Evolutionary conservation across 2,113 vertebrate species (phyloP).

Genomic region (Meriones unguiculatus): DNA sequence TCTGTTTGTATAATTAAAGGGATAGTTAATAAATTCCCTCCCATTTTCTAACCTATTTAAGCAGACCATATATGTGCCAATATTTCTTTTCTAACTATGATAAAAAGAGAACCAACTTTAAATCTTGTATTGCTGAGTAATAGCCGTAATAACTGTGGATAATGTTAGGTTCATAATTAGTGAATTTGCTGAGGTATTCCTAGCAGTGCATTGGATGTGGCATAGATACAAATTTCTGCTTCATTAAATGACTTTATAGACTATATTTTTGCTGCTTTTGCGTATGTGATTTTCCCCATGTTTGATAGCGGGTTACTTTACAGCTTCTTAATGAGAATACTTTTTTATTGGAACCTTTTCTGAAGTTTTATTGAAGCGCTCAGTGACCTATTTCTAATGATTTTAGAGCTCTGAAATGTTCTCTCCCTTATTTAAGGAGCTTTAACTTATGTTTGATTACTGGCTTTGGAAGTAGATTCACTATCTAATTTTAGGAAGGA

Average conservation of each 20-base stretch:
- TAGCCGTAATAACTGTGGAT: constrained; percentile 69
- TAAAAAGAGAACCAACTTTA: constrained; percentile 73
- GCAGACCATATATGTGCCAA: constrained; percentile 50
- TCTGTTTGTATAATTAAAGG: constrained; percentile 73
- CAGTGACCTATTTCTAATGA: constrained; percentile 84
- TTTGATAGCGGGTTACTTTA: constrained; percentile 81
- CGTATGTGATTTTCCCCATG: constrained; percentile 51
- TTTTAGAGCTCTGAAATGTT: constrained; percentile 80
- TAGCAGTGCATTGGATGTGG: constrained; percentile 59
- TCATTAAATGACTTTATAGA: constrained; percentile 78
- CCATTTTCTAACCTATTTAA: constrained; percentile 78
- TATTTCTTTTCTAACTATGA: constrained; percentile 72
- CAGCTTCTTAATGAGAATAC: constrained; percentile 80
- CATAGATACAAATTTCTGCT: constrained; percentile 72
- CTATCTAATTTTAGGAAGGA: constrained; percentile 86
- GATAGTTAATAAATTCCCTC: constrained; percentile 76
- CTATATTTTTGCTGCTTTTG: constrained; percentile 79
- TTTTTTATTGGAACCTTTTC: constrained; percentile 81
- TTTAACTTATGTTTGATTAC: constrained; percentile 81
- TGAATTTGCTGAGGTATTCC: constrained; percentile 53
- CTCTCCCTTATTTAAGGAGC: constrained; percentile 83
- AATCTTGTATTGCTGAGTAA: constrained; percentile 71
- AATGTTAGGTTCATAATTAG: constrained; percentile 73
- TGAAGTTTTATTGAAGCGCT: constrained; percentile 77
- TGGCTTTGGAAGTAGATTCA: constrained; percentile 77